A percentile compares a stretch with the other conserved stretches of the same genome.
Conservation (phyloP, 2,113 vertebrate genomes). For the Monarcha castaneiventris region DNA sequence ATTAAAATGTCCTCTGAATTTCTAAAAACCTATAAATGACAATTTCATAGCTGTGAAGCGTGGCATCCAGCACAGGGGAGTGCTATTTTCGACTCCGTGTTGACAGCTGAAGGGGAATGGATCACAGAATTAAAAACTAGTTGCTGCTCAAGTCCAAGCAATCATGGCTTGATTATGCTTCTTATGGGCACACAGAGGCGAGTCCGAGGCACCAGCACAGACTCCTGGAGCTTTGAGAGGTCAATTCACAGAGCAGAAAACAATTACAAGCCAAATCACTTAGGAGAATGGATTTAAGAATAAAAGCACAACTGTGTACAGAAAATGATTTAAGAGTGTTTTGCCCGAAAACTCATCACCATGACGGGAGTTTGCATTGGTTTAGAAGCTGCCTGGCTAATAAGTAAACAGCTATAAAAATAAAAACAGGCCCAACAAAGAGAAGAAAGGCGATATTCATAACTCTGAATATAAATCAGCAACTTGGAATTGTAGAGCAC, state of each 20-base stretch:
- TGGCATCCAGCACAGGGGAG: conserved; percentile 31
- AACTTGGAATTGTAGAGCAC: not conserved
- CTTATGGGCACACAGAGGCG: not conserved
- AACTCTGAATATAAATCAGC: conserved; percentile 38
- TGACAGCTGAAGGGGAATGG: conserved; percentile 51
- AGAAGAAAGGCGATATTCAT: conserved; percentile 9
- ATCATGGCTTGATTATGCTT: not conserved
- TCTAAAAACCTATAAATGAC: conserved; percentile 33
- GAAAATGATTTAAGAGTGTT: not conserved
- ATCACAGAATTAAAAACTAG: conserved; percentile 39
- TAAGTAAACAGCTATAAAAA: conserved; percentile 21
- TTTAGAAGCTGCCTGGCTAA: not conserved
- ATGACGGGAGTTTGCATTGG: not conserved
- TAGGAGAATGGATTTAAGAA: not conserved
- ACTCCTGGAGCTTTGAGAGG: not conserved
- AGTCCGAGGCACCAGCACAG: not conserved
- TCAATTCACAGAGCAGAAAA: not conserved
- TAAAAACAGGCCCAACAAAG: not conserved
- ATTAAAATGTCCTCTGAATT: conserved; percentile 28
- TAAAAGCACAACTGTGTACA: not conserved
- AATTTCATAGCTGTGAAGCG: conserved; percentile 23
- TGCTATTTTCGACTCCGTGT: not conserved
- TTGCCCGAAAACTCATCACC: not conserved
- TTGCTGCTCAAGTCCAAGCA: conserved; percentile 25
- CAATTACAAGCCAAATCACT: not conserved